Conservation (phyloP, 2,888 invertebrate genomes). For the Aquatica leii region DNA sequence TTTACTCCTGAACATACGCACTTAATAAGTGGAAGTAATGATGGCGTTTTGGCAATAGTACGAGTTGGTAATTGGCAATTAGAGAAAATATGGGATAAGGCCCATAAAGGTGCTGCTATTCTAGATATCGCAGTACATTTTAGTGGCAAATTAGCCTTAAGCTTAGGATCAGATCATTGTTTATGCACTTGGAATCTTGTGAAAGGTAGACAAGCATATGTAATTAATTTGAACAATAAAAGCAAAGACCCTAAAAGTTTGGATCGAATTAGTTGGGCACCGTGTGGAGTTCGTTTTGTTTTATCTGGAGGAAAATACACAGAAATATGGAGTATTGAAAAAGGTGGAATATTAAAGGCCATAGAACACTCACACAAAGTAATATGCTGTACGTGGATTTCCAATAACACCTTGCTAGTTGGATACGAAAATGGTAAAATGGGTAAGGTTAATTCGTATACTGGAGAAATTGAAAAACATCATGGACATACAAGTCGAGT, state of each 20-base stretch:
- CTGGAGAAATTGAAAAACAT: conserved; percentile 61
- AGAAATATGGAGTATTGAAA: conserved; percentile 83
- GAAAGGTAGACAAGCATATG: conserved; percentile 89
- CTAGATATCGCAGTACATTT: conserved; percentile 85
- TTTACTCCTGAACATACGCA: conserved; percentile 82
- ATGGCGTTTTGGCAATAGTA: conserved; percentile 84
- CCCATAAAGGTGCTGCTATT: conserved; percentile 82
- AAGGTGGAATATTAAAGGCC: conserved; percentile 72
- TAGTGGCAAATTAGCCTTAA: conserved; percentile 86
- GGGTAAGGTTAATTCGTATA: conserved; percentile 65
- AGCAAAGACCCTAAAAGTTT: conserved; percentile 59
- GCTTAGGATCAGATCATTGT: conserved; percentile 84
- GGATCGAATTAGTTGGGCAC: conserved; percentile 70
- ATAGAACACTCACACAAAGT: conserved; percentile 76
- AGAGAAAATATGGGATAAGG: conserved; percentile 82
- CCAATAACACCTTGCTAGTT: conserved; percentile 69
- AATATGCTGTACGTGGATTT: conserved; percentile 73
- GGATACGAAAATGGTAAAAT: conserved; percentile 81
- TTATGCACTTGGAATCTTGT: conserved; percentile 93
- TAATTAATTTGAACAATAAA: conserved; percentile 83
- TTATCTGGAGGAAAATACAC: conserved; percentile 75
- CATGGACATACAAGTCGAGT: conserved; percentile 72
- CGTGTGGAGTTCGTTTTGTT: conserved; percentile 79
- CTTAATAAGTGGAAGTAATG: conserved; percentile 83
- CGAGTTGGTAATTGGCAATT: conserved; percentile 86